Evolutionary conservation across 2,113 vertebrate genomes (phyloP).

Genomic region (Leucopsar rothschildi): DNA sequence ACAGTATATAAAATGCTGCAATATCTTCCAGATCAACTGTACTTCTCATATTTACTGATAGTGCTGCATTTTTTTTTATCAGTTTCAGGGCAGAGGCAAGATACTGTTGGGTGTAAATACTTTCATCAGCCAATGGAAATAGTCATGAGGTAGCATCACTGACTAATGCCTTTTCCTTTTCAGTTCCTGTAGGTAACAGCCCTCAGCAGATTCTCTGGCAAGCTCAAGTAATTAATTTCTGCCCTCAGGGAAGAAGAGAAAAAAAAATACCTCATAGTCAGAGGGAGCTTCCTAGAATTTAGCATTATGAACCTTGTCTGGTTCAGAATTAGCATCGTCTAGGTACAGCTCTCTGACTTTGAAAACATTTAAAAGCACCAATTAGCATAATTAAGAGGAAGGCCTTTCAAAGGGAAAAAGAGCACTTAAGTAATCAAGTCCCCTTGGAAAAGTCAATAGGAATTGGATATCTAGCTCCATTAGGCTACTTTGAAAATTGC

Average conservation of each 20-base stretch:
- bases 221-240: background rate
- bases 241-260: background rate
- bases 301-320: background rate
- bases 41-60: background rate
- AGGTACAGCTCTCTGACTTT: background rate
- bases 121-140: background rate
- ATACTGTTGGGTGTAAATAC: background rate
- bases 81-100: background rate
- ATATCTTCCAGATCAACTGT: background rate
- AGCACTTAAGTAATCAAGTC: background rate
- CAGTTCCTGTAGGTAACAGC: background rate
- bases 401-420: background rate
- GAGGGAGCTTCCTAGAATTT: background rate
- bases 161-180: background rate
- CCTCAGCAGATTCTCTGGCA: background rate
- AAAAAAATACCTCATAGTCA: background rate
- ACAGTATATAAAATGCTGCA: background rate
- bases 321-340: background rate
- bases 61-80: background rate
- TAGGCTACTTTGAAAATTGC: background rate
- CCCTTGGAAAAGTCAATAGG: background rate
- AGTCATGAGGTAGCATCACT: background rate
- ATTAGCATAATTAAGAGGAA: constrained; percentile 1
- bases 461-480: background rate
- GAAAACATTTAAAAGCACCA: background rate